Evolutionary conservation across 2,888 invertebrate species (phyloP), one percentile per base, ranked within the genome.

Genomic region (Sesia bembeciformis): DNA sequence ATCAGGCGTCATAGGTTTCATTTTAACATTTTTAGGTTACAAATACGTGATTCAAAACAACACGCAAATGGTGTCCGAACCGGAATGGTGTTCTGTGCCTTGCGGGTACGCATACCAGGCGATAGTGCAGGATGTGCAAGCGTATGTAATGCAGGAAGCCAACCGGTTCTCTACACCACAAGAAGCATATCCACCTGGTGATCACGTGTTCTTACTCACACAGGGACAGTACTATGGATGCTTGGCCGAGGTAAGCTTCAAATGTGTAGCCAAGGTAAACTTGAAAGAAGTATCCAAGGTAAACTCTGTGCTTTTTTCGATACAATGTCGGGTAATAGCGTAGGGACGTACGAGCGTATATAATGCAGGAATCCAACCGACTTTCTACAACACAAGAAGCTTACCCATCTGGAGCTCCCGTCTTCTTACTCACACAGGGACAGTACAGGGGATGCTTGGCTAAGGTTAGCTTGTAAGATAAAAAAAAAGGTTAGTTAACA

Each of bases 401-500:
- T 1, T 97, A 95, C 70, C 92, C 93, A 0, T 77, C 89, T 0
- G 93, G 93, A 0, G 91, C 92, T 53, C 68, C 72, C 3, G 94
- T 96, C 63, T 97, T 97, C 76, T 62, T 90, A 40, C 92, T 96
- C 78, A 90, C 97, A 0, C 93, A 92, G 4, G 92, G 93, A 61
- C 95, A 94, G 4, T 93, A 95, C 78, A 97, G 96, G 74, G 98
- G 97, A 0, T 91, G 93, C 52, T 88, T 92, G 74, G 97, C 95
- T 52, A 92, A 92, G 68, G 96, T 97, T 0, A 72, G 88, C 73
- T 4, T 53, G n/a, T n/a, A n/a, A n/a, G n/a, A n/a, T 49, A n/a
- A n/a, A n/a, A n/a, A n/a, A n/a, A n/a, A n/a, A n/a, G n/a, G n/a
- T n/a, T n/a, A n/a, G n/a, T n/a, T n/a, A n/a, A n/a, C n/a, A n/a